phyloP scores from a whole-genome alignment of 2,888 invertebrate species.

The Leucophenga maculata region DNA sequence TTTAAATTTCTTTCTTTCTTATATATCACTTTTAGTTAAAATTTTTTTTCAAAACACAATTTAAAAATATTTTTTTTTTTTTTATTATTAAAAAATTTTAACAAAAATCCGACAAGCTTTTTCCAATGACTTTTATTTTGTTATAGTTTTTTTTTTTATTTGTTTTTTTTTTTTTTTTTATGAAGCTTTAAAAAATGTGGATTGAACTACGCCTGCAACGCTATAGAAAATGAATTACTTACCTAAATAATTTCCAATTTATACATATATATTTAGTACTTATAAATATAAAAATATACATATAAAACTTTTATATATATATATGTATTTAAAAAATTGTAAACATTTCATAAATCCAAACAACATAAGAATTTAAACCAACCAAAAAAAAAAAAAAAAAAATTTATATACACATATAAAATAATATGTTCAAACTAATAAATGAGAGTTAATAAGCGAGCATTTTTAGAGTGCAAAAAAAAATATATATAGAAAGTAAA shows the following conservation, averaged over 20 bases:
- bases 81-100: background rate
- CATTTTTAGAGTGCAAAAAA: background rate
- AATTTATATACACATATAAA: background rate
- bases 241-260: too few relatives aligned
- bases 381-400: conserved; percentile 18
- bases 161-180: background rate
- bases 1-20: background rate
- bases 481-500: conserved; percentile 24
- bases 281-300: conserved; percentile 33
- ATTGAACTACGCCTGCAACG: conserved; percentile 67
- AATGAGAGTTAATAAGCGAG: background rate
- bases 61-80: background rate
- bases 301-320: background rate
- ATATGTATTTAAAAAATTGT: background rate
- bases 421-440: background rate
- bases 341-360: conserved; percentile 25
- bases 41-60: background rate
- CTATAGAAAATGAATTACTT: conserved; percentile 46
- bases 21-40: background rate
- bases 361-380: conserved; percentile 45
- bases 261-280: background rate
- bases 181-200: conserved; percentile 49
- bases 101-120: conserved; percentile 26
- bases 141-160: background rate
- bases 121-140: background rate